Evolutionary conservation across 2,888 invertebrate genomes (phyloP).

Genomic region (Bedellia somnulentella): DNA sequence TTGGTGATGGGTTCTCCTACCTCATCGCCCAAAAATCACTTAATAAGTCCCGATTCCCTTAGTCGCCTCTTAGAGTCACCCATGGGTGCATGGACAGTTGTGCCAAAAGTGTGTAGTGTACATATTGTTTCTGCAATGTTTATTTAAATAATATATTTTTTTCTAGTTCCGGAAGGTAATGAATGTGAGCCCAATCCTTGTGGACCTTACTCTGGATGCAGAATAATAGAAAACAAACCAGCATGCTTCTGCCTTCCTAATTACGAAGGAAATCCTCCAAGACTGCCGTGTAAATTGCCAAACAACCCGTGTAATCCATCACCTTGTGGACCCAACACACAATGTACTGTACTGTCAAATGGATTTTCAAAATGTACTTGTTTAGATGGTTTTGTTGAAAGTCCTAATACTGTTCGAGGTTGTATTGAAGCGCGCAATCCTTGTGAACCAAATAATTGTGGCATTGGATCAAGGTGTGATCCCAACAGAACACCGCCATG

Average conservation of each 20-base stretch:
- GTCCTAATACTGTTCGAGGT: conserved; percentile 84
- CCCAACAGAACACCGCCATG: conserved; percentile 78
- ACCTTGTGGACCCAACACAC: conserved; percentile 87
- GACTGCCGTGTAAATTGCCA: conserved; percentile 69
- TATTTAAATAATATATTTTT: conserved; percentile 7
- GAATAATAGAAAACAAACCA: conserved; percentile 72
- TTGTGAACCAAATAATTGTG: conserved; percentile 83
- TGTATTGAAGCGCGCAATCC: conserved; percentile 78
- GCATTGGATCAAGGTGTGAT: conserved; percentile 77
- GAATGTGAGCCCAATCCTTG: conserved; percentile 83
- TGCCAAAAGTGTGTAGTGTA: too few species aligned
- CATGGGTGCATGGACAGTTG: too few species aligned
- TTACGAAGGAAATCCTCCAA: conserved; percentile 83
- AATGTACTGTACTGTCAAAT: conserved; percentile 74
- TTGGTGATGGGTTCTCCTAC: too few species aligned
- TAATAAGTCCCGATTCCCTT: too few species aligned
- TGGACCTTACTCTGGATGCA: conserved; percentile 81
- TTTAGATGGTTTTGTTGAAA: conserved; percentile 78
- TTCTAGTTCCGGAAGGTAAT: conserved; percentile 84
- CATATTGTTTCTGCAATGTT: background rate
- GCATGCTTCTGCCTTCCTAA: conserved; percentile 87
- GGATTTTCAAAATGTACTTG: conserved; percentile 89
- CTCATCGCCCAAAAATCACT: too few species aligned
- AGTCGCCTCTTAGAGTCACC: too few species aligned
- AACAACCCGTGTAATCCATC: conserved; percentile 81